Evolutionary conservation across 2,888 invertebrate genomes (phyloP), one percentile per base, ranked within the genome.

Genomic region (Ennomos fuscantarius): DNA sequence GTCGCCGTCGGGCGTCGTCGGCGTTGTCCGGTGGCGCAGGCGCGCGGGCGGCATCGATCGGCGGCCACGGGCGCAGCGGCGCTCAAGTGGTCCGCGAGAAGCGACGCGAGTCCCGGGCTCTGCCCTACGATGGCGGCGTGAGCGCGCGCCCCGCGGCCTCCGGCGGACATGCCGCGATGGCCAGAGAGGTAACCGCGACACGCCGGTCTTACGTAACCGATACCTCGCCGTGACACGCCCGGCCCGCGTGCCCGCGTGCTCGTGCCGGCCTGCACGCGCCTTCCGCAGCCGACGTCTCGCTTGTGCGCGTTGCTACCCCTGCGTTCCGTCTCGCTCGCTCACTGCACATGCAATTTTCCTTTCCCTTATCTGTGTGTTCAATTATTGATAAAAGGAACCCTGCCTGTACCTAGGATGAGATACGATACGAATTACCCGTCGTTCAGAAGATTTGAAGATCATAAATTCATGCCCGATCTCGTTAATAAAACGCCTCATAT

Each of bases 101-200:
- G 83, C 85, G 83, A 82, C 86, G 87, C 86, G 85, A 84, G 82
- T 76, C 87, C 87, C 87, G 86, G 87, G 87, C 87, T 83, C 78
- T 82, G 86, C 86, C 85, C 82, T 83, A 85, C 81, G 84, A 89
- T 90, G 91, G 91, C 91, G 91, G 90, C 91, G 91, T 91, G 90
- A 91, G 82, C 87, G 86, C 87, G 91, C 89, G 88, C 84, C 84
- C 82, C 86, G 87, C 93, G 91, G 91, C 92, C 92, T 92, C 93
- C 93, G 91, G 90, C 90, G 88, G 89, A 93, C 92, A 94, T 94
- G 94, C 94, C 94, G 94, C 94, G 93, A 94, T 94, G 94, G 94
- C 94, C 93, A 94, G 94, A 94, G 94, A 94, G 94, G 94, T 94
- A 94, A 89, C 83, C 81, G 84, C 82, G 83, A 68, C 82, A 73